Base-by-base conservation (phyloP, 2,888 invertebrate species). In the Polymixis lichenea region DNA sequence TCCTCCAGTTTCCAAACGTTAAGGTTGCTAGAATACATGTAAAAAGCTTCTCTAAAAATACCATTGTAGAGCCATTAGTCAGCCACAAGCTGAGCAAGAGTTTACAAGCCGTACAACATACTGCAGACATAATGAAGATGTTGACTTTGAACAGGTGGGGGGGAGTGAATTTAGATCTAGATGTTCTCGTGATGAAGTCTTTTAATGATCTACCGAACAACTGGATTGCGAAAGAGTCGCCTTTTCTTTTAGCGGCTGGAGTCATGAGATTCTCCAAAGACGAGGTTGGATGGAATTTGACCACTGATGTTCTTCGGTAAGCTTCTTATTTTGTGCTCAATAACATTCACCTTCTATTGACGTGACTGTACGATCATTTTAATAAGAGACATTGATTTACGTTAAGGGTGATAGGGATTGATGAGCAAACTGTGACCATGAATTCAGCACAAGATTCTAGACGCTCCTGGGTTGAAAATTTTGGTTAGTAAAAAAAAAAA, bases 91-190 rank as follows among this genome's bases (percentile, higher is more conserved):
- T 82, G 19, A 46, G n/a, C 6, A 32, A 70, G 1, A 80, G 76
- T 43, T 32, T 28, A 0, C 43, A 51, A 0, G 71, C 72, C 1
- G 71, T 84, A 9, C 81, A 84, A 46, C 86, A 87, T 28, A 75
- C 81, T 0, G 72, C 86, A 4, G 87, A 88, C 46, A 72, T 89
- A 46, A 38, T 90, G 55, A 84, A 84, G 62, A 86, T 87, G 11
- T n/a, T 89, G 49, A 83, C 86, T 0, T 60, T 90, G 22, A 76
- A 83, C 38, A 89, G 82, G 25, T 89, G 72, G 56, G 88, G 89
- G 7, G 89, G 90, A 11, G 25, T 90, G 0, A 87, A 72, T 46
- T 65, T 90, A 46, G 90, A 90, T 19, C 80, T 84, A 0, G 89
- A 89, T 71, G 28, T 82, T 11, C 25, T 90, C 6, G 80, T 87